Percentiles rank a stretch among this genome's conserved stretches.
These are phyloP conservation scores for Pristionchus japonicus DNA, from an alignment of 2,888 invertebrate genomes.

Conservation along the genomic window DNA sequence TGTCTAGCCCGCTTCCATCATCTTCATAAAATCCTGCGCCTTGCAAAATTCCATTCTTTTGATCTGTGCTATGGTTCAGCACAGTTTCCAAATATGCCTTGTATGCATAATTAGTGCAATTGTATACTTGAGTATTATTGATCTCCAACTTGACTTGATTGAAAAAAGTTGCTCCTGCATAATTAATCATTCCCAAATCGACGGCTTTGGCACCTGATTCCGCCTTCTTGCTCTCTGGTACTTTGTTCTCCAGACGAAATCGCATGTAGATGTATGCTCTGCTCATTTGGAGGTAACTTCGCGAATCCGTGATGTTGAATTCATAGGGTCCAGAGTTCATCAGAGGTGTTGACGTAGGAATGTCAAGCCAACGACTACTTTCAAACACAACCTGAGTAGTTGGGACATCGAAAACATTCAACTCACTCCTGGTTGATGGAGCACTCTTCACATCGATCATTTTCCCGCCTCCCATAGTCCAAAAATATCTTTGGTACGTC, in stretches of 20 bases:
- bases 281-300: slow-evolving; percentile 35
- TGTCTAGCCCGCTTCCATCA: background rate
- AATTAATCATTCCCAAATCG: background rate
- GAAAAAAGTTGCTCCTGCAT: slow-evolving; percentile 9
- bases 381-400: slow-evolving; percentile 39
- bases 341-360: slow-evolving; percentile 17
- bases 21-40: slow-evolving; percentile 24
- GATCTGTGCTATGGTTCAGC: slow-evolving; percentile 30
- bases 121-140: slow-evolving; percentile 32
- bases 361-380: background rate
- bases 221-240: background rate
- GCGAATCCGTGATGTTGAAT: slow-evolving; percentile 16
- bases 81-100: slow-evolving; percentile 42
- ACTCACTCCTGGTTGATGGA: background rate
- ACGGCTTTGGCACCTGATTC: background rate
- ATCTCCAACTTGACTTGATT: slow-evolving; percentile 43
- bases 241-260: background rate
- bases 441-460: slow-evolving; percentile 9
- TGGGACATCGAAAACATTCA: background rate
- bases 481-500: slow-evolving; percentile 15
- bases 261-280: slow-evolving; percentile 1
- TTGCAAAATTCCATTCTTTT: slow-evolving; percentile 37
- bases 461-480: slow-evolving; percentile 28
- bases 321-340: slow-evolving; percentile 19
- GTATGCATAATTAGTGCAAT: slow-evolving; percentile 30